Base-by-base conservation (phyloP, 2,888 invertebrate species). In the Ptilodon capucinus region DNA sequence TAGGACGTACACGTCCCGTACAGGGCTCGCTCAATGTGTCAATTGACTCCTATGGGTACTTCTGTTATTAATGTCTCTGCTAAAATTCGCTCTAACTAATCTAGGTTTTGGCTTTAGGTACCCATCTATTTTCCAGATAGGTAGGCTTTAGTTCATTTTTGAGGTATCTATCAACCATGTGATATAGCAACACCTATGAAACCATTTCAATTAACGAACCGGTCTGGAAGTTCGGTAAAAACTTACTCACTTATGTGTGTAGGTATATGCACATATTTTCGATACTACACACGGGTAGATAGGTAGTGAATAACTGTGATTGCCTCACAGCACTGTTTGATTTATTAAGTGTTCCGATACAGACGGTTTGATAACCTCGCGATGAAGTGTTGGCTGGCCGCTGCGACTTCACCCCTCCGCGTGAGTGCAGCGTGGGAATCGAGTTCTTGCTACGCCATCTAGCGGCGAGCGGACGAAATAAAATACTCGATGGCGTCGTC, bases 261-360 rank as follows among this genome's bases (percentile, higher is more conserved):
- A 28, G 28, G 28, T 8, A 17, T 34, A 17, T 34, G 34, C 3
- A 6, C 34, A 34, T 34, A 34, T 34, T 7, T 9, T 8, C 2
- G 34, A 17, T 34, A 16, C 6, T 34, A 14, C 16, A 8, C 6
- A 14, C 32, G 14, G 14, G 32, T 32, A 32, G 28, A 11, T 28
- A 32, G 14, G 13, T 32, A 32, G 13, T 13, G n/a, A 3, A 32
- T 32, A 28, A 11, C 17, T 36, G 35, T 19, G 14, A 21, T 39
- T n/a, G 21, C 18, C 7, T 21, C 14, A 21, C 39, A 39, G 6
- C 18, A 36, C n/a, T 19, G 21, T 39, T 39, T 39, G 39, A 39
- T 39, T 39, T 39, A 39, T 39, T 19, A 39, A 21, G 39, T 39
- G 39, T n/a, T 39, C 21, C n/a, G 21, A 39, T 21, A 39, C 13